A percentile compares a stretch with the other conserved stretches of the same genome.
Evolutionary conservation across 1,140 invertebrate species (phyloP).

Genomic region (Drosophila insularis): DNA sequence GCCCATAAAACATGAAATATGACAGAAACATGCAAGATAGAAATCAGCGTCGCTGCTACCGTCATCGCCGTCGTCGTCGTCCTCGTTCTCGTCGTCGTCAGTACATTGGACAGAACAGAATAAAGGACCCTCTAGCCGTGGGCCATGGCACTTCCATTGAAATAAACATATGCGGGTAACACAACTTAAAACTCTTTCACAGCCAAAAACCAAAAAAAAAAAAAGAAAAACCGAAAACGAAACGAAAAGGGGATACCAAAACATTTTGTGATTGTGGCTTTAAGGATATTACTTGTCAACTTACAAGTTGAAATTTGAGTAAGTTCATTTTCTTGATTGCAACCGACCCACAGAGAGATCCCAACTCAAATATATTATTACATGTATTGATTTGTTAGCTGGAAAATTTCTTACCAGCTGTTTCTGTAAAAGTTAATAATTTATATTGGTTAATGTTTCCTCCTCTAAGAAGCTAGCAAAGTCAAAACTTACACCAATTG

Average conservation of each 20-base stretch:
- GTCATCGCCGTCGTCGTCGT: constrained; percentile 22
- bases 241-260: background rate
- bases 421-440: too few species aligned
- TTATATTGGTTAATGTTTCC: too few species aligned
- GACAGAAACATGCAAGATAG: constrained; percentile 57
- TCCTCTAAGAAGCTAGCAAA: too few species aligned
- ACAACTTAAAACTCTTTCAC: constrained; percentile 7
- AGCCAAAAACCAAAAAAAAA: background rate
- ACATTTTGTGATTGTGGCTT: constrained; percentile 1
- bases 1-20: constrained; percentile 60
- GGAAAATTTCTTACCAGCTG: background rate
- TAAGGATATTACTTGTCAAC: constrained; percentile 7
- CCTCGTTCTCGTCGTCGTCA: background rate
- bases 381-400: background rate
- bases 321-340: background rate
- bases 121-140: background rate
- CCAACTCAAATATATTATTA: background rate
- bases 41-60: constrained; percentile 43
- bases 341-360: background rate
- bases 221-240: background rate
- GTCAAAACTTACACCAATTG: background rate
- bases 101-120: constrained; percentile 22
- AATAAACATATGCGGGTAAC: constrained; percentile 1
- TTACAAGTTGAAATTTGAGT: background rate
- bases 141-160: constrained; percentile 3